Conservation (phyloP, 2,888 invertebrate genomes). For the Colostygia pectinataria region DNA sequence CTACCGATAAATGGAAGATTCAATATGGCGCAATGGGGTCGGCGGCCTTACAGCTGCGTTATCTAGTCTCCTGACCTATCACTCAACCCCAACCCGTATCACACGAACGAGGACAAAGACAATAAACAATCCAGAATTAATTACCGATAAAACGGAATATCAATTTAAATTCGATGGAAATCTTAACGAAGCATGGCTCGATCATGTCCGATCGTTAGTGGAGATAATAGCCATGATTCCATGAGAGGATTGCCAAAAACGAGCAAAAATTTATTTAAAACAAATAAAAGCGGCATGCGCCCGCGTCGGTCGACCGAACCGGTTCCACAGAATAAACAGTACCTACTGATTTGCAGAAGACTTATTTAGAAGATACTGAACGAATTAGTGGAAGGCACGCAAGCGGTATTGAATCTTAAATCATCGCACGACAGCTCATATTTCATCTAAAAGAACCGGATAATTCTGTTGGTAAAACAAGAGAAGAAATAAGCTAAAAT, state of each 20-base stretch:
- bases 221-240: slow-evolving; percentile 64
- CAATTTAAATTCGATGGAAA: slow-evolving; percentile 71
- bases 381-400: slow-evolving; percentile 14
- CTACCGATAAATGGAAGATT: slow-evolving; percentile 13
- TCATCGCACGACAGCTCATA: slow-evolving; percentile 33
- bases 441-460: slow-evolving; percentile 1
- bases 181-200: slow-evolving; percentile 68
- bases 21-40: slow-evolving; percentile 46
- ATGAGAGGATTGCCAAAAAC: slow-evolving; percentile 71
- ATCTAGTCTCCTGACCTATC: slow-evolving; percentile 71
- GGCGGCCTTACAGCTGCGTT: slow-evolving; percentile 67
- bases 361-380: slow-evolving; percentile 11
- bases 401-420: slow-evolving; percentile 17
- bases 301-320: slow-evolving; percentile 55
- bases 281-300: slow-evolving; percentile 77
- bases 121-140: slow-evolving; percentile 66
- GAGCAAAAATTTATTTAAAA: slow-evolving; percentile 78
- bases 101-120: slow-evolving; percentile 70
- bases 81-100: slow-evolving; percentile 74
- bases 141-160: slow-evolving; percentile 63
- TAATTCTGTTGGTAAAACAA: not conserved
- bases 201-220: slow-evolving; percentile 65
- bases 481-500: not conserved
- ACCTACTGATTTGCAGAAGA: slow-evolving; percentile 12
- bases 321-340: slow-evolving; percentile 48